phyloP scores from a whole-genome alignment of 2,888 invertebrate genomes.

The Ormia ochracea region DNA sequence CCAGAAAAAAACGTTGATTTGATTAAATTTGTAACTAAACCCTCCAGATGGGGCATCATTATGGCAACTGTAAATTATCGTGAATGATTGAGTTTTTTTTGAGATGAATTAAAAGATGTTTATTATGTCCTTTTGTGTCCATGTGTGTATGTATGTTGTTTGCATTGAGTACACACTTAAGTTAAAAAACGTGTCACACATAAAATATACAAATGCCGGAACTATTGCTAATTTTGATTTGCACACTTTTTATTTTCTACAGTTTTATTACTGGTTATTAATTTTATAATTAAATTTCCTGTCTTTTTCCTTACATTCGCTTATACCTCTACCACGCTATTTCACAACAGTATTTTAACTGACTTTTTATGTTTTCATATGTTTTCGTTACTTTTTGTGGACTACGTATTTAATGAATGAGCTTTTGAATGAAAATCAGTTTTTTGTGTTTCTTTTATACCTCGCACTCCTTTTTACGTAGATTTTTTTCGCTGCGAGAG shows the following conservation, averaged over 20 bases:
- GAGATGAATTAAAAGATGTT: constrained; percentile 15
- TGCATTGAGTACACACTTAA: constrained; percentile 10
- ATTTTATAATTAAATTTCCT: constrained; percentile 40
- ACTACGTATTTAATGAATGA: constrained; percentile 39
- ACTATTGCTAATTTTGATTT: constrained; percentile 12
- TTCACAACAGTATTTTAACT: neutral
- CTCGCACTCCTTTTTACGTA: constrained; percentile 9
- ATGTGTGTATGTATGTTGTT: constrained; percentile 4
- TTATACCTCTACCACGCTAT: too few species aligned
- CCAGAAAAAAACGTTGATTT: neutral
- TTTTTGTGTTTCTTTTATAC: neutral
- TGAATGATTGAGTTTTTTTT: constrained; percentile 45
- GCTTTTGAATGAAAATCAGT: constrained; percentile 52
- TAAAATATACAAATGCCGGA: constrained; percentile 44
- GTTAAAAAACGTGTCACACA: constrained; percentile 43
- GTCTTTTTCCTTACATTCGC: neutral
- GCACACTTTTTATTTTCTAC: neutral
- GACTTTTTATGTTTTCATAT: neutral
- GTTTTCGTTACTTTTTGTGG: neutral
- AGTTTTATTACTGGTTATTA: constrained; percentile 11
- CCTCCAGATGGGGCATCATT: neutral
- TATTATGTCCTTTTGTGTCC: constrained; percentile 48
- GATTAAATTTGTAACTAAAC: neutral
- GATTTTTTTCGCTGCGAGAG: neutral
- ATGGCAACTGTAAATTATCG: constrained; percentile 24